Percentiles rank a stretch among this genome's conserved stretches.
Evolutionary conservation across 2,113 vertebrate genomes (phyloP).

Genomic region (Lophochroa leadbeateri): DNA sequence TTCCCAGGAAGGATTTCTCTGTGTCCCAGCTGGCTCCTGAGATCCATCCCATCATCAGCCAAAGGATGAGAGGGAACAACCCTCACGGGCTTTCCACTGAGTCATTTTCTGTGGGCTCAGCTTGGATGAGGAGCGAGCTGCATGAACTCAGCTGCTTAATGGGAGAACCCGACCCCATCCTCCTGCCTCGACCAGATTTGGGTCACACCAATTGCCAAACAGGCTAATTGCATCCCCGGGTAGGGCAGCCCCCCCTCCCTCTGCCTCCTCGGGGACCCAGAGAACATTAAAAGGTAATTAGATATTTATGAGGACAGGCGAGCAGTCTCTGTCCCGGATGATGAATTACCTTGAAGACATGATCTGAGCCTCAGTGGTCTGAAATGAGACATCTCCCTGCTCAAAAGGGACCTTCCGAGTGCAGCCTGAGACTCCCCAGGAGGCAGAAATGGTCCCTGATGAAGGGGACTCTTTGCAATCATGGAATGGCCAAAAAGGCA

Average conservation of each 20-base stretch:
- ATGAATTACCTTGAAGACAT: conserved; percentile 44
- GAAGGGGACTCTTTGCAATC: not conserved
- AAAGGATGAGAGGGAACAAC: not conserved
- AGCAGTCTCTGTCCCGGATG: conserved; percentile 25
- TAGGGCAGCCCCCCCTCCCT: conserved; percentile 29
- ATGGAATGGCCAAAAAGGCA: not conserved
- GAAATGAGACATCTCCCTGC: conserved; percentile 36
- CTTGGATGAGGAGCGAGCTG: not conserved
- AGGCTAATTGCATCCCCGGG: conserved; percentile 52
- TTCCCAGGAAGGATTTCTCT: not conserved
- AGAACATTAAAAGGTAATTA: conserved; percentile 66
- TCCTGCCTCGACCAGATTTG: not conserved
- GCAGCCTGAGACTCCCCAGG: not conserved
- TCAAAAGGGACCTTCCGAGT: conserved; percentile 20
- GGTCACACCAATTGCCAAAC: conserved; percentile 35
- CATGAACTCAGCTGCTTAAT: not conserved
- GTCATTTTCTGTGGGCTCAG: not conserved
- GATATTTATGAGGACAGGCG: conserved; percentile 64
- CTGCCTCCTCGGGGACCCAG: conserved; percentile 24
- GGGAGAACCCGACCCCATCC: not conserved
- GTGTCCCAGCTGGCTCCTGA: not conserved
- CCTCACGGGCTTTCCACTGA: not conserved
- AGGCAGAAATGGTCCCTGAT: not conserved
- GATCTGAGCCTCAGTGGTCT: conserved; percentile 21
- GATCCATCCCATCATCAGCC: not conserved